Evolutionary conservation across 1,140 invertebrate genomes (phyloP), one percentile per base, ranked within the genome.

Genomic region (Drosophila repleta): DNA sequence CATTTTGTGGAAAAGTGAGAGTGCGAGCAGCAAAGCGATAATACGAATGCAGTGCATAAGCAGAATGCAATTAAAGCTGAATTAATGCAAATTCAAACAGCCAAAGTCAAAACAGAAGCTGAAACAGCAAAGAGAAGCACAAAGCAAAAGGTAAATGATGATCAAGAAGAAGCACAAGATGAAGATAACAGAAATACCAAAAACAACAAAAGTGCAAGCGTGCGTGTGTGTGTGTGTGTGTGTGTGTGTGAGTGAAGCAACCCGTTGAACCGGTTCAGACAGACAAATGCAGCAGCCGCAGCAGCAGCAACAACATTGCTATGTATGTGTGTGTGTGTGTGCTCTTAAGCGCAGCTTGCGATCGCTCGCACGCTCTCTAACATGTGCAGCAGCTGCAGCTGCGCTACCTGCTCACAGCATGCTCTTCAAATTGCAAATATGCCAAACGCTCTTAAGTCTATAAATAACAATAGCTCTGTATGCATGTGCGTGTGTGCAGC

Each of bases 261-360:
- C 70, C 70, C 49, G 70, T 73, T 73, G 65, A 68, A 73, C 70
- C 70, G 70, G 70, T 73, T 68, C 41, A 43, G 41, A 41, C 41
- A 56, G 32, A 46, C 46, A 64, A 26, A 55, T 43, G 39, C 55
- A 41, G 35, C 63, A 65, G 11, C 37, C 53, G 7, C 65, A 60
- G 17, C 52, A 57, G n/a, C 62, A 53, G 24, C 37, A 41, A 24
- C 48, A 63, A 21, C 37, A 21, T 13, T 29, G 29, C 29, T 32
- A 13, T 46, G 57, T 43, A 35, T 51, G 58, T 29, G 45, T 35
- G 26, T 26, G 61, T 52, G 52, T 35, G 26, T 29, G 10, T 52
- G 48, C 17, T 62, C 48, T 51, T 24, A 52, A 18, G 24, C 37
- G 35, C 48, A 41, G 32, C 60, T 26, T 37, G 60, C 11, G 48